Evolutionary conservation across 2,888 invertebrate species (phyloP), one percentile per base, ranked within the genome.

Genomic region (Andrena bucephala): DNA sequence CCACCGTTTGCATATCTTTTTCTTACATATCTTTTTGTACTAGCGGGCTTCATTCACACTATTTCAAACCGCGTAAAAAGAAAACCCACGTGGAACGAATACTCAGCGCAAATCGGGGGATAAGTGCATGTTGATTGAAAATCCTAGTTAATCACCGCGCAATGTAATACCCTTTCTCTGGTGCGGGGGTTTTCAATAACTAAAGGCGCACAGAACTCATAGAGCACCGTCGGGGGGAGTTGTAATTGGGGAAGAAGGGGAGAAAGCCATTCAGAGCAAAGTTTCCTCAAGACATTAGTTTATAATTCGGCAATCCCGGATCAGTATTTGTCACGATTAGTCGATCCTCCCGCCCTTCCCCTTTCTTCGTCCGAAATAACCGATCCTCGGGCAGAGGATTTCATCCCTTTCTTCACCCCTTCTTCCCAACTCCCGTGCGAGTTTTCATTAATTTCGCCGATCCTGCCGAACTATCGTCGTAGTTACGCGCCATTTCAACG

Each of bases 291-390:
- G 92, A 91, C 93, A 93, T 93, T 93, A 93, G 93, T 93, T 93
- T 93, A 93, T 93, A 93, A 93, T 93, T 93, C 92, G 92, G 91
- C 91, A 92, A 93, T 93, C 92, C 91, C 78, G 92, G 92, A 93
- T 93, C 93, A 92, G 93, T 93, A 93, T 93, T 94, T 93, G 93
- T 93, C 93, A 93, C 93, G 93, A 94, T 94, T 93, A 93, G 92
- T 90, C 92, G 91, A 92, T 90, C 89, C 79, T 62, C 63, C 60
- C 71, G 54, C 70, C 50, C 16, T 62, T 29, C 60, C 67, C 29
- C 42, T 57, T 48, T 54, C 77, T 50, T 71, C 79, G 20, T 65
- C 73, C 54, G 76, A 76, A 85, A 80, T 85, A 81, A 79, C 83
- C 62, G 85, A 74, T 80, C 73, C 79, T 54, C 24, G 24, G 16